Evolutionary conservation across 2,888 invertebrate genomes (phyloP).

Genomic region (Trichopria drosophilae): DNA sequence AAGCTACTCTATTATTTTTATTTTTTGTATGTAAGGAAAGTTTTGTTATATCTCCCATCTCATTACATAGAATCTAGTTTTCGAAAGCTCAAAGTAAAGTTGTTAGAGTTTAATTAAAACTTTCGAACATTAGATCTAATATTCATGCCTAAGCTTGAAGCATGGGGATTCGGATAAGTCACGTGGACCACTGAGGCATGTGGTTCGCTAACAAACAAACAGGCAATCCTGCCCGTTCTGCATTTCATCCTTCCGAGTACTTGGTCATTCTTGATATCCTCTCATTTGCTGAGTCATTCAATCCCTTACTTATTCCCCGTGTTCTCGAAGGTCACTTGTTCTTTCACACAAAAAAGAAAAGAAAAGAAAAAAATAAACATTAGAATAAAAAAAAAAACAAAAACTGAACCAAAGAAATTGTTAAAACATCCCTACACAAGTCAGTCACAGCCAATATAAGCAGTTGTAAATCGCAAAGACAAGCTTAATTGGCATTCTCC

Average conservation of each 20-base stretch:
- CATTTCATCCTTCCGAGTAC: conserved; percentile 31
- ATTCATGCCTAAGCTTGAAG: conserved; percentile 54
- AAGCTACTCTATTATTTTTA: neutral
- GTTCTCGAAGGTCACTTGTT: too few species aligned
- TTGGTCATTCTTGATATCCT: conserved; percentile 11
- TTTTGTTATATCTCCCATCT: neutral
- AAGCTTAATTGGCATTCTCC: conserved; percentile 66
- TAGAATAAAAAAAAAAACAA: conserved; percentile 22
- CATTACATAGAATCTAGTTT: neutral
- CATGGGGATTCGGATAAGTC: conserved; percentile 57
- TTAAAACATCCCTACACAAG: conserved; percentile 31
- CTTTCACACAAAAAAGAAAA: conserved; percentile 15
- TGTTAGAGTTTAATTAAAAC: too few species aligned
- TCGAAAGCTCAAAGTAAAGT: too few species aligned
- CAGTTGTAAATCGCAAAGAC: conserved; percentile 53
- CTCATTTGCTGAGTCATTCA: conserved; percentile 7
- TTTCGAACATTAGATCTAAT: too few species aligned
- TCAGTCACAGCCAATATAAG: conserved; percentile 54
- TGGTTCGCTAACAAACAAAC: conserved; percentile 59
- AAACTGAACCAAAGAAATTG: neutral
- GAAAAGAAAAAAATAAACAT: conserved; percentile 15
- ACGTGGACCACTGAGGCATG: conserved; percentile 58
- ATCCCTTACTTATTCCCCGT: too few species aligned
- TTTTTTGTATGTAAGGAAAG: neutral
- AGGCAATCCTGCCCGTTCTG: conserved; percentile 57